A percentile compares a stretch with the other conserved stretches of the same genome.
Conservation (phyloP, 2,888 invertebrate genomes). For the Melieria omissa region DNA sequence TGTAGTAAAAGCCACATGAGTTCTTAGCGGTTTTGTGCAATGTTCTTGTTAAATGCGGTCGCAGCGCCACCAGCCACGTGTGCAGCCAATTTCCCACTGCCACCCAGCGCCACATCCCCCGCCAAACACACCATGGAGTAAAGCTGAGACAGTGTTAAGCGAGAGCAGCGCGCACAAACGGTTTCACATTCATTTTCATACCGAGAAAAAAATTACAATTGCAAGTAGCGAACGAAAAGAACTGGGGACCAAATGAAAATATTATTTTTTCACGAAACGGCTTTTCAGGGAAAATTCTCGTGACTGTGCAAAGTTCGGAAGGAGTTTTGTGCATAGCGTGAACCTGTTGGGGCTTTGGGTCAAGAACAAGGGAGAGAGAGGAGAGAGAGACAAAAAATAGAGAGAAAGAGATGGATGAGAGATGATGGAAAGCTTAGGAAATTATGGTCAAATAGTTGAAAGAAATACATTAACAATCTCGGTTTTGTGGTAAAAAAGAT, state of each 20-base stretch:
- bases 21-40: conserved; percentile 15
- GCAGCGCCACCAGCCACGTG: not conserved
- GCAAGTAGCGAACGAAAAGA: not conserved
- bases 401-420: too few relatives aligned
- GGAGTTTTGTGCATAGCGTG: not conserved
- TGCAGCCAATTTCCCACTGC: not conserved
- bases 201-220: not conserved
- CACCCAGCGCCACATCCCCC: not conserved
- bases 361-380: not conserved
- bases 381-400: too few relatives aligned
- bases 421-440: too few relatives aligned
- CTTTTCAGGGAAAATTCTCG: not conserved
- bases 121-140: not conserved
- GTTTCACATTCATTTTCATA: not conserved
- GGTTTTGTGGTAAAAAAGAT: too few relatives aligned
- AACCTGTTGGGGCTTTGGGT: not conserved
- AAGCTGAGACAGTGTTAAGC: not conserved
- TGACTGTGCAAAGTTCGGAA: not conserved
- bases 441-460: too few relatives aligned
- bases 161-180: not conserved
- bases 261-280: not conserved
- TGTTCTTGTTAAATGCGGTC: not conserved
- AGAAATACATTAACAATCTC: too few relatives aligned
- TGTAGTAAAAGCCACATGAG: conserved; percentile 17
- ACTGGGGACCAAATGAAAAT: not conserved